These are phyloP conservation scores for Dolichopus griseipennis DNA, from an alignment of 2,888 invertebrate species.

Conservation along the genomic window DNA sequence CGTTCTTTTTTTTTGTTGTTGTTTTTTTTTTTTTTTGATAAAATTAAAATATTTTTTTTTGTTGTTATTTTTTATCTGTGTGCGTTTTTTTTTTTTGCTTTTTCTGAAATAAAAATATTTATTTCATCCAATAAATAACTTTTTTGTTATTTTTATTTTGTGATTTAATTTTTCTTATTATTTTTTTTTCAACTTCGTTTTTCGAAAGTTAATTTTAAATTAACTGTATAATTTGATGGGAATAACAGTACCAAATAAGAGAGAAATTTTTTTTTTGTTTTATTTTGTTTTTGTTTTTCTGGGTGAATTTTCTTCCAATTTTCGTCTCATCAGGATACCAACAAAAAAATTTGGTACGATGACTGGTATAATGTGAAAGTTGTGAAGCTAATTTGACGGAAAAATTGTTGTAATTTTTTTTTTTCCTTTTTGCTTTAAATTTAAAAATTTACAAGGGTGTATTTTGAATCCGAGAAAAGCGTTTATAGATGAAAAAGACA, in stretches of 20 bases:
- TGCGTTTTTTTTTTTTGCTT: not conserved
- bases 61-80: too few relatives aligned
- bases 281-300: not conserved
- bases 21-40: not conserved
- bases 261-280: not conserved
- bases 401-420: not conserved
- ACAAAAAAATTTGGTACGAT: not conserved
- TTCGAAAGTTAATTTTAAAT: not conserved
- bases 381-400: slow-evolving; percentile 3
- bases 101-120: not conserved
- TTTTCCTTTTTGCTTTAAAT: too few relatives aligned
- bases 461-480: too few relatives aligned
- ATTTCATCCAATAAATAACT: slow-evolving; percentile 2
- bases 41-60: too few relatives aligned
- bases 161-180: not conserved
- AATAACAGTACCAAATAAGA: too few relatives aligned
- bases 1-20: not conserved
- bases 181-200: not conserved
- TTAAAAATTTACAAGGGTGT: too few relatives aligned
- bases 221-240: slow-evolving; percentile 6
- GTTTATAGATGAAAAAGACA: too few relatives aligned
- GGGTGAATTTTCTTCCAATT: not conserved
- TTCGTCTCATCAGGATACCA: not conserved
- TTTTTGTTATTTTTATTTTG: not conserved
- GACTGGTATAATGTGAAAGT: not conserved